phyloP scores from a whole-genome alignment of 2,888 invertebrate species.

The Helicoverpa assulta region DNA sequence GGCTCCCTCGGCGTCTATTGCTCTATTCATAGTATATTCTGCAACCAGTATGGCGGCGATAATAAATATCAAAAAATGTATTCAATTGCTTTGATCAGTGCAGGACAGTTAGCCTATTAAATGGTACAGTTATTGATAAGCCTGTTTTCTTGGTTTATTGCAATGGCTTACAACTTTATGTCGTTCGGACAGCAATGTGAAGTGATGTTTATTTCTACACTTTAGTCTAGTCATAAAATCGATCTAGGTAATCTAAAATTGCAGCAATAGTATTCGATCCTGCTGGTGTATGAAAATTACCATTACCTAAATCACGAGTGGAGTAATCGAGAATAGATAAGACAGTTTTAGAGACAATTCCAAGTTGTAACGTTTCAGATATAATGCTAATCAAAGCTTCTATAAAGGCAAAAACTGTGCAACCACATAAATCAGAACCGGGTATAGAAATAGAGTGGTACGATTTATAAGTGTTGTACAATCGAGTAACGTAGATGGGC shows the following conservation, averaged over 20 bases:
- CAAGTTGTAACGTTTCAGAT: constrained; percentile 17
- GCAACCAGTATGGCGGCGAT: constrained; percentile 52
- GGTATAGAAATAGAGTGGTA: constrained; percentile 59
- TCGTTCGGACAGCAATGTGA: constrained; percentile 44
- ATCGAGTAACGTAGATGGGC: constrained; percentile 58
- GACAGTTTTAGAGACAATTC: constrained; percentile 17
- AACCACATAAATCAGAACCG: constrained; percentile 54
- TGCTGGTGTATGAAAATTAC: constrained; percentile 22
- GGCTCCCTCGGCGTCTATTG: constrained; percentile 74
- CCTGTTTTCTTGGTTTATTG: constrained; percentile 62
- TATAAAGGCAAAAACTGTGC: constrained; percentile 57
- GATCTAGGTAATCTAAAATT: constrained; percentile 42
- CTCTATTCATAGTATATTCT: constrained; percentile 74
- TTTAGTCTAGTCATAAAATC: constrained; percentile 50
- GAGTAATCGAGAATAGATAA: constrained; percentile 20
- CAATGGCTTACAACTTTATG: constrained; percentile 53
- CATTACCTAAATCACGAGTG: constrained; percentile 10
- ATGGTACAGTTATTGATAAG: constrained; percentile 63
- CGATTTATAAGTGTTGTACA: constrained; percentile 59
- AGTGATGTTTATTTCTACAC: constrained; percentile 52
- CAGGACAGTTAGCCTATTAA: constrained; percentile 60
- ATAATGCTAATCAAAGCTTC: constrained; percentile 43
- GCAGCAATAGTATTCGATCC: constrained; percentile 34
- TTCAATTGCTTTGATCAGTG: constrained; percentile 64
- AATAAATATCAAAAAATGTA: constrained; percentile 64